Percentiles rank a stretch among this genome's conserved stretches.
These are phyloP conservation scores for Hydrotaea cyrtoneurina DNA, from an alignment of 2,888 invertebrate genomes.

Conservation along the genomic window DNA sequence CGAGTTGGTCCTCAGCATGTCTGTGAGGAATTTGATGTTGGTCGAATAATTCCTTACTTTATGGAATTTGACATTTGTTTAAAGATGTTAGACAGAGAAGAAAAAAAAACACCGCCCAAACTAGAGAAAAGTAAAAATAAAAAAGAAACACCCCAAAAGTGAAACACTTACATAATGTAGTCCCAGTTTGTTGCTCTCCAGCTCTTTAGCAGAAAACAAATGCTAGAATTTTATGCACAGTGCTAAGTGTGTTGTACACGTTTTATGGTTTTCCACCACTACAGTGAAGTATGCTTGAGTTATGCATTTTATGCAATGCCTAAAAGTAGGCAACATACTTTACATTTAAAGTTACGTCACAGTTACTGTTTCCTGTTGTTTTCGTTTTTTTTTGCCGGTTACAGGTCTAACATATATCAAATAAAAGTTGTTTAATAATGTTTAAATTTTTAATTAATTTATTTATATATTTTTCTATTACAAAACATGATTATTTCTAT, in stretches of 20 bases:
- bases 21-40: too few relatives aligned
- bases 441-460: too few relatives aligned
- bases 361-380: background rate
- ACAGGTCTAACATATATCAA: too few relatives aligned
- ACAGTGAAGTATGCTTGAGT: background rate
- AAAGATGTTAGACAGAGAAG: background rate
- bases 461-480: too few relatives aligned
- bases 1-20: too few relatives aligned
- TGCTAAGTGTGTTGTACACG: background rate
- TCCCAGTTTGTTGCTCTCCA: background rate
- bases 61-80: background rate
- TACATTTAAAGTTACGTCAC: background rate
- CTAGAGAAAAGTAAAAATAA: too few relatives aligned
- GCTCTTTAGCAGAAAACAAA: background rate
- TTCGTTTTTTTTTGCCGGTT: background rate
- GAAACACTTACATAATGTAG: background rate
- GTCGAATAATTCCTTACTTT: background rate
- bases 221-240: background rate
- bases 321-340: slow-evolving; percentile 1
- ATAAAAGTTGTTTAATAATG: too few relatives aligned
- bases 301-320: background rate
- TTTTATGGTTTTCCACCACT: background rate
- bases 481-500: too few relatives aligned
- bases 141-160: background rate
- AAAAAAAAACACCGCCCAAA: background rate